Conservation (phyloP, 2,888 invertebrate genomes). For the Erannis defoliaria region DNA sequence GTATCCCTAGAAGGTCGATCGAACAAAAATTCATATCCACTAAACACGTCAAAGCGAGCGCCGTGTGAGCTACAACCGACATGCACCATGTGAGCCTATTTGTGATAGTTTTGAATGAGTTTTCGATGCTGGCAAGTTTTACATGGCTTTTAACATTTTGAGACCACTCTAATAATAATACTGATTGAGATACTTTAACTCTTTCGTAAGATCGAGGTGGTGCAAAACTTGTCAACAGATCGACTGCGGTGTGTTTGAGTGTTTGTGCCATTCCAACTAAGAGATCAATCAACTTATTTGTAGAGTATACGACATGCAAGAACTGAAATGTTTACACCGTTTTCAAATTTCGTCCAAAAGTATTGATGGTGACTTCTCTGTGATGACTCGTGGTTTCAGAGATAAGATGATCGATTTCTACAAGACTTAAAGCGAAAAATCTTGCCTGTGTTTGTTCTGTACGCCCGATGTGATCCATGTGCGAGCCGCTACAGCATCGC, state of each 20-base stretch:
- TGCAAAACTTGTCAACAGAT: constrained; percentile 32
- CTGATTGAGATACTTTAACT: not conserved
- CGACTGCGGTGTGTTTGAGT: constrained; percentile 46
- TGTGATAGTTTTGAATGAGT: constrained; percentile 51
- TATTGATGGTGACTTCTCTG: not conserved
- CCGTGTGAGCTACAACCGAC: constrained; percentile 52
- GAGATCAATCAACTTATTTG: constrained; percentile 1
- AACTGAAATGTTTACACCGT: not conserved
- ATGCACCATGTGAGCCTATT: constrained; percentile 35
- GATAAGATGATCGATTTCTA: not conserved
- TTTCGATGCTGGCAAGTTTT: constrained; percentile 23
- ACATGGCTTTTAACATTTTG: constrained; percentile 1
- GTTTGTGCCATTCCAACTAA: constrained; percentile 48
- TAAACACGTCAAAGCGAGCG: constrained; percentile 81
- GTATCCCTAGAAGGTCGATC: constrained; percentile 80
- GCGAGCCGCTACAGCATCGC: constrained; percentile 61
- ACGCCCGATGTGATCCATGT: constrained; percentile 28
- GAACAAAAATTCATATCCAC: constrained; percentile 79
- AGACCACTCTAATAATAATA: not conserved
- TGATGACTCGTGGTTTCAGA: constrained; percentile 6
- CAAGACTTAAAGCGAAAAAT: not conserved
- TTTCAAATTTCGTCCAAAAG: not conserved
- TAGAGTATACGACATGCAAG: not conserved
- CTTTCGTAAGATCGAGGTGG: not conserved
- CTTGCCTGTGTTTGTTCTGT: constrained; percentile 6